These are phyloP conservation scores for Hydrotaea diabolus DNA, from an alignment of 2,888 invertebrate genomes.

Conservation along the genomic window DNA sequence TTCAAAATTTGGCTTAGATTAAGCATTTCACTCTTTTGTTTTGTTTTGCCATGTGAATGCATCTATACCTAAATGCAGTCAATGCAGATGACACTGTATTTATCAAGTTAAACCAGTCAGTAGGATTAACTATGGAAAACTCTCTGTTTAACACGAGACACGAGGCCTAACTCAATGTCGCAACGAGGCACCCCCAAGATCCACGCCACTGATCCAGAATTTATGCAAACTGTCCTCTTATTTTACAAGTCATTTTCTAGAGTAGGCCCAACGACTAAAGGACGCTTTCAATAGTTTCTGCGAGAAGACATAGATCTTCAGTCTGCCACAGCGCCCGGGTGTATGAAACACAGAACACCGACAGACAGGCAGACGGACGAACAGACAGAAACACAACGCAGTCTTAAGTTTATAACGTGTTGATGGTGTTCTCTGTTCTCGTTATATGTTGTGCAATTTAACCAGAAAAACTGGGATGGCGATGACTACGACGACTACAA, in stretches of 20 bases:
- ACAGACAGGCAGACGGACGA: not conserved
- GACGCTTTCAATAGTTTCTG: not conserved
- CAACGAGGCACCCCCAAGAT: not conserved
- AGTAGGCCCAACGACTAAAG: not conserved
- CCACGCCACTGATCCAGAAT: not conserved
- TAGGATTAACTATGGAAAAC: too few species aligned
- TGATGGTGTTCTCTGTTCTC: conserved; percentile 61
- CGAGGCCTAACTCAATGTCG: too few species aligned
- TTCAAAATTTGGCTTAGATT: too few species aligned
- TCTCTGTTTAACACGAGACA: too few species aligned
- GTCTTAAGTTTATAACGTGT: conserved; percentile 62
- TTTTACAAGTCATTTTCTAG: not conserved
- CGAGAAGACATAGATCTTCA: not conserved
- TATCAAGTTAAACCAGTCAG: too few species aligned
- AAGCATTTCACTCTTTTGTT: too few species aligned
- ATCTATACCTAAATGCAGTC: too few species aligned
- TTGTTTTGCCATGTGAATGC: too few species aligned
- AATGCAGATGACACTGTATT: too few species aligned
- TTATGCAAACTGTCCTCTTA: not conserved
- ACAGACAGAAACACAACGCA: conserved; percentile 1
- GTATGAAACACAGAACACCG: not conserved
- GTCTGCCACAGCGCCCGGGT: not conserved
- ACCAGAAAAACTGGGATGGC: conserved; percentile 45
- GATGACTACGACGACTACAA: not conserved
- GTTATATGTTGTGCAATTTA: conserved; percentile 56